Conservation (phyloP, 2,888 invertebrate genomes). For the Automeris io region DNA sequence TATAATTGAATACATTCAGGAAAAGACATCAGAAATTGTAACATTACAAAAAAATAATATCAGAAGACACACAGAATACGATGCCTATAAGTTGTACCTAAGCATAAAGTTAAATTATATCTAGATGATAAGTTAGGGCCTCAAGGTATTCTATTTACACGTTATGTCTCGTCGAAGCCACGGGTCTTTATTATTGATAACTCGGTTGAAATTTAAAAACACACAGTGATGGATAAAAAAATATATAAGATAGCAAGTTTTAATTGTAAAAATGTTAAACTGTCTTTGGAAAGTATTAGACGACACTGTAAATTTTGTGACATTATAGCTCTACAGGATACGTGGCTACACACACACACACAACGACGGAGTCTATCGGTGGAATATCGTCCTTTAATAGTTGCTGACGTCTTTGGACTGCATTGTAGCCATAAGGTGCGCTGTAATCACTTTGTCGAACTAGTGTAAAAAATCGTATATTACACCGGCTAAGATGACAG, state of each 20-base stretch:
- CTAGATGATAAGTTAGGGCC: conserved; percentile 21
- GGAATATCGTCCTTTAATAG: no score
- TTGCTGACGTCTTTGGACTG: no score
- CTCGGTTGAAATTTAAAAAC: no score
- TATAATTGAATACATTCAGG: conserved; percentile 15
- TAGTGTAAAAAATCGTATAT: no score
- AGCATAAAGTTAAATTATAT: conserved; percentile 15
- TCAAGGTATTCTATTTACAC: conserved; percentile 18
- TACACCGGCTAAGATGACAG: no score
- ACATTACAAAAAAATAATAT: no score
- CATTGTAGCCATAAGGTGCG: no score
- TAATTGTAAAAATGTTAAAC: conserved; percentile 3
- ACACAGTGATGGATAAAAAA: neutral
- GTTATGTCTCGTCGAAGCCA: no score
- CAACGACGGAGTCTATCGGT: no score
- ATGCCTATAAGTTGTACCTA: conserved; percentile 19
- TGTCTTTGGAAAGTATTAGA: conserved; percentile 12
- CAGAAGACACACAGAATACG: conserved; percentile 11
- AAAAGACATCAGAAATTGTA: conserved; percentile 15
- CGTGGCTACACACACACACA: no score
- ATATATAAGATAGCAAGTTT: neutral
- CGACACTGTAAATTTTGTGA: conserved; percentile 13
- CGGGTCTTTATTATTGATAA: no score
- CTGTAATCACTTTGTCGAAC: no score
- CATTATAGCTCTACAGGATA: conserved; percentile 19